Conservation (phyloP, 2,113 vertebrate genomes). For the Etheostoma cragini region DNA sequence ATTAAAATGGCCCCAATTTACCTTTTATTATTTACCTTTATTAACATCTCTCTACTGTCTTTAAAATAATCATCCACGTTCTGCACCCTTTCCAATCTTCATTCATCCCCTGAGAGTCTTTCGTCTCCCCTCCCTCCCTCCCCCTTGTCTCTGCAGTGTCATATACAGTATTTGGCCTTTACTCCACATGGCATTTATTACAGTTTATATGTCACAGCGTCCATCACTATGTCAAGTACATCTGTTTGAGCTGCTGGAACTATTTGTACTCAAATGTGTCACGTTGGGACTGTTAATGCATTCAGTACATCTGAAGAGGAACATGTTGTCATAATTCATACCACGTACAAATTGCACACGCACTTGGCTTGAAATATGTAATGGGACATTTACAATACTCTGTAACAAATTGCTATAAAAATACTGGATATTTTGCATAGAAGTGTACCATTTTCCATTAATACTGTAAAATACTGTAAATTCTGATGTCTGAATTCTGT, state of each 20-base stretch:
- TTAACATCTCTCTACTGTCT: not conserved
- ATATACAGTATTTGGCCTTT: conserved; percentile 13
- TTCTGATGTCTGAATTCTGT: no score
- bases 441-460: no score
- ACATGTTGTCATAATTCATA: no score
- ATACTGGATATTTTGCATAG: no score
- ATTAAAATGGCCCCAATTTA: not conserved
- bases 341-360: not conserved
- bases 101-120: not conserved
- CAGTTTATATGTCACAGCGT: conserved; percentile 6
- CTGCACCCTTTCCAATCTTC: not conserved
- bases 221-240: not conserved
- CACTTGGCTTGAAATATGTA: not conserved
- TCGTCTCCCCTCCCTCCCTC: no score
- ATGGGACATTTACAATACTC: not conserved
- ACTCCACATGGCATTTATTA: not conserved
- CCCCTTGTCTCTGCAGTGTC: not conserved
- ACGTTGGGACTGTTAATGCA: not conserved
- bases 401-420: no score
- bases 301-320: not conserved
- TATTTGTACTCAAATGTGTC: not conserved
- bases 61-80: not conserved
- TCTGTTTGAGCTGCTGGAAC: conserved; percentile 1
- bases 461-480: no score
- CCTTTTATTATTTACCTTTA: not conserved